Evolutionary conservation across 2,888 invertebrate genomes (phyloP).

Genomic region (Dione juno): DNA sequence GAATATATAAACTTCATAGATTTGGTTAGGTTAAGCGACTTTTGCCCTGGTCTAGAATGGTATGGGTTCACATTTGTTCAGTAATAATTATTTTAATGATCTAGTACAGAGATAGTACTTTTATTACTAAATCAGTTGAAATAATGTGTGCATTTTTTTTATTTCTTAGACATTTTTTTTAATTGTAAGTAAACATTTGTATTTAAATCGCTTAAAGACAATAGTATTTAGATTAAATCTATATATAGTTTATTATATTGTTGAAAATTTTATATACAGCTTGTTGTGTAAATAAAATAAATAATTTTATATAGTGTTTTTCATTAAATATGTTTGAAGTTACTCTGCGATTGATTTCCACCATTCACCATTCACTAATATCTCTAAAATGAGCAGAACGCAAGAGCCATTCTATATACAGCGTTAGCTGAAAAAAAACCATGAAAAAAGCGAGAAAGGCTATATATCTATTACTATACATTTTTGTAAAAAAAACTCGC

Average conservation of each 20-base stretch:
- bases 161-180: neutral
- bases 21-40: conserved; percentile 1
- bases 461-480: no score
- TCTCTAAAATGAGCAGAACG: no score
- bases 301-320: neutral
- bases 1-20: neutral
- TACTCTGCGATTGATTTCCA: no score
- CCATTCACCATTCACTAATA: no score
- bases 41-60: neutral
- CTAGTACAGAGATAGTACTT: no score
- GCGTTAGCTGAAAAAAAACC: no score
- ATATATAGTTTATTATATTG: neutral
- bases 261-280: conserved; percentile 10
- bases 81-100: no score
- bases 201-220: neutral
- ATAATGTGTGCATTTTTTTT: neutral
- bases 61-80: neutral
- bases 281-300: conserved; percentile 14
- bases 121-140: neutral
- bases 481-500: conserved; percentile 47
- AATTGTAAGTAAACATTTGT: neutral
- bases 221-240: neutral
- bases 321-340: no score
- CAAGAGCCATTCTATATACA: no score
- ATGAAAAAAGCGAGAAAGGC: no score